Percentiles rank a stretch among this genome's conserved stretches.
Evolutionary conservation across 1,140 invertebrate genomes (phyloP).

Genomic region (Teleogryllus occipitalis): DNA sequence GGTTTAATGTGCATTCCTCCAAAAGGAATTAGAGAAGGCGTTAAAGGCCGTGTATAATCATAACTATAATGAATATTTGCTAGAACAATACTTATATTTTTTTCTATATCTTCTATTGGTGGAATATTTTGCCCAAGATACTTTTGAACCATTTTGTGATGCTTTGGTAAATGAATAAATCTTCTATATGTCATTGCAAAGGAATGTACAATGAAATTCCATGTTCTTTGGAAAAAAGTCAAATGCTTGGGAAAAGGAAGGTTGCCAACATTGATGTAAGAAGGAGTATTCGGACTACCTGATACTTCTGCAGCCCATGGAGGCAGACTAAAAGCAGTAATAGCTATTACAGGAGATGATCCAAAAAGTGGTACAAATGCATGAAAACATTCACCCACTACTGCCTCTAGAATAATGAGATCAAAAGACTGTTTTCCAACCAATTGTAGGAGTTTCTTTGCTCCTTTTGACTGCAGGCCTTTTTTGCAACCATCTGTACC

Average conservation of each 20-base stretch:
- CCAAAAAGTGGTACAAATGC: constrained; percentile 13
- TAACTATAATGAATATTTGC: constrained; percentile 54
- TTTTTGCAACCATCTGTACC: not conserved
- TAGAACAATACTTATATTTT: constrained; percentile 48
- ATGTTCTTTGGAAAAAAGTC: constrained; percentile 9
- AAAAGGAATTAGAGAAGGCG: constrained; percentile 46
- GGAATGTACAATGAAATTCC: constrained; percentile 7
- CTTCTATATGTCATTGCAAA: not conserved
- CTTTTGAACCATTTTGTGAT: constrained; percentile 41
- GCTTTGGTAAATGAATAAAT: constrained; percentile 29
- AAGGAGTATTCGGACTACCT: constrained; percentile 7
- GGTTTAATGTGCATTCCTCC: constrained; percentile 44
- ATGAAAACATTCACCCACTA: not conserved
- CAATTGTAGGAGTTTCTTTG: not conserved
- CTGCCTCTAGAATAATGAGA: constrained; percentile 12
- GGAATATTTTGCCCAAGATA: constrained; percentile 20
- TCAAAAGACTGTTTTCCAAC: not conserved
- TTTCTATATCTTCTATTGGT: constrained; percentile 24
- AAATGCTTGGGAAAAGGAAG: constrained; percentile 2
- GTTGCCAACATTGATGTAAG: not conserved
- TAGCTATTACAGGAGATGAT: constrained; percentile 12
- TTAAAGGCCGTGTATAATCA: constrained; percentile 46
- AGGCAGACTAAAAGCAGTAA: constrained; percentile 8
- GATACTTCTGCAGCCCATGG: constrained; percentile 9
- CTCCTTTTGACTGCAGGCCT: not conserved